phyloP scores from a whole-genome alignment of 2,113 vertebrate species.

The Capreolus pygargus region DNA sequence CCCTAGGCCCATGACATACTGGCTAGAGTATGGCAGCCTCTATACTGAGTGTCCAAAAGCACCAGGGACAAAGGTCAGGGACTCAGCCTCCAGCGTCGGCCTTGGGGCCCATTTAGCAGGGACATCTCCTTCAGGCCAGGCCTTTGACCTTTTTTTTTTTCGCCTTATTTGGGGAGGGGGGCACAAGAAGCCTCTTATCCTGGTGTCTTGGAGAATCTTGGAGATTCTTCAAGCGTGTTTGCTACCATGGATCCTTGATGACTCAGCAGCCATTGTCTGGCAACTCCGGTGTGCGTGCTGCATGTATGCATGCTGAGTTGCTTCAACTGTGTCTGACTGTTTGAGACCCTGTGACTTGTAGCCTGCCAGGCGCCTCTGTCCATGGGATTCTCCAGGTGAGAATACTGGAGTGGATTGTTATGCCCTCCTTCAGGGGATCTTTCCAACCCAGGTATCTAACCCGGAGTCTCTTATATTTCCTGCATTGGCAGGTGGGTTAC shows the following conservation, averaged over 20 bases:
- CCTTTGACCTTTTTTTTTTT: neutral
- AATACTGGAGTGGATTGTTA: neutral
- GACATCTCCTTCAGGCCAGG: neutral
- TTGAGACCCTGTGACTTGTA: neutral
- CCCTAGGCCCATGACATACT: neutral
- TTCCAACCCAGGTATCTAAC: neutral
- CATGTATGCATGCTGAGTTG: neutral
- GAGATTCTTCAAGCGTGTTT: neutral
- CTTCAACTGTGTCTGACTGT: neutral
- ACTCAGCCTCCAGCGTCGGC: fast-evolving
- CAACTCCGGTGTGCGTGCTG: neutral
- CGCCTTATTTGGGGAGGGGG: too few relatives aligned
- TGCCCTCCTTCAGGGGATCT: neutral
- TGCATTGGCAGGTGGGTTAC: neutral
- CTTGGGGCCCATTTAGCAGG: neutral
- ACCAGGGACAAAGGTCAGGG: neutral
- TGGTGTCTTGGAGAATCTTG: neutral
- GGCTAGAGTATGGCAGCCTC: neutral
- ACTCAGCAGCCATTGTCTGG: neutral
- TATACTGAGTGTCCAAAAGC: neutral
- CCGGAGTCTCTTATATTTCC: neutral
- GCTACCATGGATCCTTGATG: neutral
- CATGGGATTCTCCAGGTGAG: neutral
- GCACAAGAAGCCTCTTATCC: neutral
- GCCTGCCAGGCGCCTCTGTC: neutral